Evolutionary conservation across 2,113 vertebrate genomes (phyloP), one percentile per base, ranked within the genome.

Genomic region (Psilopsiagon aymara): DNA sequence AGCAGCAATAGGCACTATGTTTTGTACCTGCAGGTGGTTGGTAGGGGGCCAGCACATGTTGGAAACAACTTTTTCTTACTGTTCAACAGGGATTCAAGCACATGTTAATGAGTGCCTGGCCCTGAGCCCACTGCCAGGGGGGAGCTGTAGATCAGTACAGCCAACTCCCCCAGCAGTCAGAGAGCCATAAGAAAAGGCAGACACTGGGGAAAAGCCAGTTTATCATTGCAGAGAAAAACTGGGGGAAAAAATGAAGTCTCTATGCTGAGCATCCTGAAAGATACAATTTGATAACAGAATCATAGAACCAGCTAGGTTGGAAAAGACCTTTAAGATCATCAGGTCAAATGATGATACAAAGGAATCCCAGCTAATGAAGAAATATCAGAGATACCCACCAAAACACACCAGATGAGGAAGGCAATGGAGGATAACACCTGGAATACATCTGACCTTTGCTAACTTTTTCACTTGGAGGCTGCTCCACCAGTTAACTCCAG

Each of bases 51-150:
- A 88, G 80, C n/a, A 59, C 15, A 31, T 1, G 8, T 17, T 46
- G 41, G 68, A 74, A 93, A 51, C 19, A n/a, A 51, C 20, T 68
- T 82, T 59, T 43, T 70, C 76, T 81, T 68, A 79, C 27, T 82
- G 11, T 75, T 88, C 69, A 70, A 17, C 27, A 64, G 46, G 46
- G 76, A 74, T 10, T 64, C 78, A 75, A 88, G 41, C 55, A n/a
- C 2, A 4, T 57, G 25, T 83, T 94, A 94, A 91, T 60, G 73
- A 94, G 55, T 0, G 1, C 33, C 68, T 92, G 88, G 88, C 69
- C 37, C 52, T 0, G 0, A 80, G 76, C 80, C 82, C 3, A 1
- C 55, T 63, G 60, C 62, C 39, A 23, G n/a, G n/a, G 46, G 89
- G 57, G 68, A 90, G 66, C 51, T 71, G 80, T 33, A 16, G 7